phyloP scores from a whole-genome alignment of 2,113 vertebrate species.

The Platichthys flesus region DNA sequence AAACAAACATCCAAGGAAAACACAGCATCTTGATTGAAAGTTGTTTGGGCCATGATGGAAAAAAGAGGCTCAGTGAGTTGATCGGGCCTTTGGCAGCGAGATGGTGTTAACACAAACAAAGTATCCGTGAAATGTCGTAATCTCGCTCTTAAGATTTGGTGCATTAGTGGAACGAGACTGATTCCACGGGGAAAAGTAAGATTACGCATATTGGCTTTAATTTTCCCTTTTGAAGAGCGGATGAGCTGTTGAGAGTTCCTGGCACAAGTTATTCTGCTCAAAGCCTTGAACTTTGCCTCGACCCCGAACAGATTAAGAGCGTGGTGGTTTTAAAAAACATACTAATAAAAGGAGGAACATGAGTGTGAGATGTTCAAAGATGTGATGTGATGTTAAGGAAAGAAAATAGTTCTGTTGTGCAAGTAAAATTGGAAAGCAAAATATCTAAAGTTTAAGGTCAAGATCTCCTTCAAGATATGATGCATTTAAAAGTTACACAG shows the following conservation, averaged over 20 bases:
- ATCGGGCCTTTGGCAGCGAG: background rate
- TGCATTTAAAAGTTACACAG: background rate
- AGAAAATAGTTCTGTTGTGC: background rate
- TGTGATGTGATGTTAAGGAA: background rate
- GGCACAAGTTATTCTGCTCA: slow-evolving; percentile 1
- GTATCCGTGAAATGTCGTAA: slow-evolving; percentile 37
- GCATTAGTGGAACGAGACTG: background rate
- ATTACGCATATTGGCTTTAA: slow-evolving; percentile 23
- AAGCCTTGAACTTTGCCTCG: background rate
- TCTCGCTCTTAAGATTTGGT: slow-evolving; percentile 29
- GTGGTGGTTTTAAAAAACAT: background rate
- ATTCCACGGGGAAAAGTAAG: slow-evolving; percentile 8
- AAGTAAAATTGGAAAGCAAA: background rate
- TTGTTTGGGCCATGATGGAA: slow-evolving; percentile 1
- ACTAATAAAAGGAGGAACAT: background rate
- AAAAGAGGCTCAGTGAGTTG: slow-evolving; percentile 6
- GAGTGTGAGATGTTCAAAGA: background rate
- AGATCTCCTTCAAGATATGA: background rate
- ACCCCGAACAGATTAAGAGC: background rate
- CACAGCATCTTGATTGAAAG: background rate
- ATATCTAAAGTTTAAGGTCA: background rate
- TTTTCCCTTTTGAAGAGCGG: background rate
- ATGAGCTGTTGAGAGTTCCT: slow-evolving; percentile 7
- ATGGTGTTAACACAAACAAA: slow-evolving; percentile 16
- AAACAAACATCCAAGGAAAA: background rate